Evolutionary conservation across 2,113 vertebrate genomes (phyloP).

Genomic region (Mastomys natalensis): DNA sequence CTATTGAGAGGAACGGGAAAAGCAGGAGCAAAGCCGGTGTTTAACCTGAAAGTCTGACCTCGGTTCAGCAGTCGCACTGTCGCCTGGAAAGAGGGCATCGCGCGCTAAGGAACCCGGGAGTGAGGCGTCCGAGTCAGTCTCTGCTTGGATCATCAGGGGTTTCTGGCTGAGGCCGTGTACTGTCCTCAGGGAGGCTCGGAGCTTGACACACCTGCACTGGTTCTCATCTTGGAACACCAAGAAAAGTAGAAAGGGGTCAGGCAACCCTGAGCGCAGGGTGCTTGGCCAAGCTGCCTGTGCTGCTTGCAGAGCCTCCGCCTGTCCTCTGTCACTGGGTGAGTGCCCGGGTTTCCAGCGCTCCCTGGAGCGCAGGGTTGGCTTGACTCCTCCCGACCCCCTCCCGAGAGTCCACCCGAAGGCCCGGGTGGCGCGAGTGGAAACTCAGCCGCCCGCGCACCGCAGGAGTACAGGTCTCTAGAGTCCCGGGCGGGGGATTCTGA

Average conservation of each 20-base stretch:
- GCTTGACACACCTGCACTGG: constrained; percentile 39
- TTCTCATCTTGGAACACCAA: constrained; percentile 11
- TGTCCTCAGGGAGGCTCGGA: not conserved
- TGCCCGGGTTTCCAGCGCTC: constrained; percentile 3
- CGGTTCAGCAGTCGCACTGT: not conserved
- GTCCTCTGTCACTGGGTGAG: constrained; percentile 73
- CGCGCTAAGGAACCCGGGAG: not conserved
- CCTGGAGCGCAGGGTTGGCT: not conserved
- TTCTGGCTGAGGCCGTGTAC: constrained; percentile 21
- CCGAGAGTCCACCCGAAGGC: not conserved
- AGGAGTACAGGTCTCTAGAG: constrained; percentile 38
- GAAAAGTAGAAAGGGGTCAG: constrained; percentile 63
- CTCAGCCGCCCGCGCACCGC: not conserved
- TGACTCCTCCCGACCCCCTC: not conserved
- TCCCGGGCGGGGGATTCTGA: constrained; percentile 18
- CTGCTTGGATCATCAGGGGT: constrained; percentile 28
- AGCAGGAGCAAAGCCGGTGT: not conserved
- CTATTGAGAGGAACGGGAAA: not conserved
- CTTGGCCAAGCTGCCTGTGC: constrained; percentile 36
- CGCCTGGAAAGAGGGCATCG: constrained; percentile 25
- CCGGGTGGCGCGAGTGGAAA: constrained; percentile 39
- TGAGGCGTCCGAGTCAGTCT: constrained; percentile 50
- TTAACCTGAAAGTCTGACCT: constrained; percentile 64
- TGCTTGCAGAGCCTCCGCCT: not conserved
- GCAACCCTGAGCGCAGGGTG: constrained; percentile 16